Percentiles rank a stretch among this genome's conserved stretches.
Conservation (phyloP, 2,113 vertebrate species). For the Empidonax alnorum region DNA sequence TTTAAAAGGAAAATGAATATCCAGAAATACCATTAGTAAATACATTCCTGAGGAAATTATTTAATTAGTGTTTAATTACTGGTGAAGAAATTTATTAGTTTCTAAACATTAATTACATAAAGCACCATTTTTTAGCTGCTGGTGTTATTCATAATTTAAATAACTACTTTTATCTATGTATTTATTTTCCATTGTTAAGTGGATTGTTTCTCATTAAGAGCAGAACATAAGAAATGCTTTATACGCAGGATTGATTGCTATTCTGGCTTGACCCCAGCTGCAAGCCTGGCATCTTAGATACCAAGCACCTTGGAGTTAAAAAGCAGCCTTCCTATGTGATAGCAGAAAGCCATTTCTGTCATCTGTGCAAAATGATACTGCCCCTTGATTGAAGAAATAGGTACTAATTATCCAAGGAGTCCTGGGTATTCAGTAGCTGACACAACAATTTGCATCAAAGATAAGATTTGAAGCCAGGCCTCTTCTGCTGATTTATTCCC, state of each 20-base stretch:
- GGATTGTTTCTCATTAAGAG: background rate
- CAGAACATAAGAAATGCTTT: background rate
- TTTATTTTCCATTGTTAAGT: constrained; percentile 23
- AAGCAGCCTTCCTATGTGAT: background rate
- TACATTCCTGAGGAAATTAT: constrained; percentile 57
- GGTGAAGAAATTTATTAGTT: constrained; percentile 28
- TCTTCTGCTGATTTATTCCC: background rate
- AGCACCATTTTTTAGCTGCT: constrained; percentile 7
- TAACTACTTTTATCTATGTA: constrained; percentile 6
- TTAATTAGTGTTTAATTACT: constrained; percentile 53
- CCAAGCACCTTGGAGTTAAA: background rate
- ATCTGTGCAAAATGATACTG: background rate
- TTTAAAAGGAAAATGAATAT: constrained; percentile 55
- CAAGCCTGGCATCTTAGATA: background rate
- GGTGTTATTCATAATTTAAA: background rate
- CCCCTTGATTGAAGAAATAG: background rate
- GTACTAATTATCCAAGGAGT: background rate
- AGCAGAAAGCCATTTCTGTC: background rate
- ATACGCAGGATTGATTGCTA: background rate
- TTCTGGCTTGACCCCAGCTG: background rate
- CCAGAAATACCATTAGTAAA: constrained; percentile 56
- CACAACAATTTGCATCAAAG: background rate
- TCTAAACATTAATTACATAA: constrained; percentile 61
- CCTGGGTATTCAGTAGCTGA: background rate
- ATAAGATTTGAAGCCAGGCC: background rate